Base-by-base conservation (phyloP, 2,888 invertebrate species). In the Drosophila subsilvestris region DNA sequence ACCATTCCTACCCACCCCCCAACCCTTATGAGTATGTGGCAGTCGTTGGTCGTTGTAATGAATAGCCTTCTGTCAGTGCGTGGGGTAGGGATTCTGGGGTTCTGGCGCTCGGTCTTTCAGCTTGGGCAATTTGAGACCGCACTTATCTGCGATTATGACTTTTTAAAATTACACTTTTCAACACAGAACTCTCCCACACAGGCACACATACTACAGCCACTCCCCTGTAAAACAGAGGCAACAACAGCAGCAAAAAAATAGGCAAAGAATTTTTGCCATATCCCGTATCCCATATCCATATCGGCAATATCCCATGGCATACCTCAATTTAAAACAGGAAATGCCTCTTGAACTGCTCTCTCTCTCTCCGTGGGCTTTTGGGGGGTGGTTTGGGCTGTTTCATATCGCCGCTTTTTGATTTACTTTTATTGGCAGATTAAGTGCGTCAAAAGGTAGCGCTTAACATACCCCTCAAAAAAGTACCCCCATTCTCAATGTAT, bases 121-220 rank as follows among this genome's bases (percentile, higher is more conserved):
- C 61, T 56, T 76, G 57, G 85, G 81, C 83, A 83, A 88, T 74
- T 74, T 83, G 84, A 82, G 86, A 87, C 90, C 90, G 88, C 90
- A 90, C 90, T 90, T 90, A 90, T 90, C 89, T 89, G 74, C 80
- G 90, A 90, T 90, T 90, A 90, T 90, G 89, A 88, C 79, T 90
- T 89, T 83, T 88, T 83, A 80, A 87, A 88, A 89, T 83, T 79
- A 87, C 87, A 85, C 78, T 85, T 90, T 90, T 87, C 79, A 84
- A 63, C 63, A 65, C 61, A 71, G 63, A 69, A 69, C 55, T 45
- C 66, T 45, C 61, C 54, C 55, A 42, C 22, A 22, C 53, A 25
- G 18, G 29, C 63, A 58, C 60, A n/a, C 61, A 82, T 74, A 77
- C 74, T 74, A 60, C 69, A 63, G 50, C 79, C 72, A 84, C 79